Evolutionary conservation across 2,888 invertebrate genomes (phyloP).

Genomic region (Rhamnusium bicolor): DNA sequence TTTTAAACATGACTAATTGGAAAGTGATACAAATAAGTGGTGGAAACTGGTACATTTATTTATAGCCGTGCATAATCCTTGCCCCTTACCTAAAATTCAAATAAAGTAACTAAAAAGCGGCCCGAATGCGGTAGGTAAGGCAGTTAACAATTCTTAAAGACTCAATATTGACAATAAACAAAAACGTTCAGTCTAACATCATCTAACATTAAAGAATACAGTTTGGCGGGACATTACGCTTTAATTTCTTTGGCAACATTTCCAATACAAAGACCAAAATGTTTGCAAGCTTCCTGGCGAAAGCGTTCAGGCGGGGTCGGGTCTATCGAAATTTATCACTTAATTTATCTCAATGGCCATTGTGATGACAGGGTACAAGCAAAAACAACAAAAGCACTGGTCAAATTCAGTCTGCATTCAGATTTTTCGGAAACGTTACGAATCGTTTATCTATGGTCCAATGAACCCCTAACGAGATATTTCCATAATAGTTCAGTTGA

Average conservation of each 20-base stretch:
- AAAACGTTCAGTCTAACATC: conserved; percentile 9
- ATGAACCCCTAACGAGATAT: conserved; percentile 28
- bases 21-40: no score
- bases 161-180: conserved; percentile 15
- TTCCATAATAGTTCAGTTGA: neutral
- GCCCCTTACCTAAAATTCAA: neutral
- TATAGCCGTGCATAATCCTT: neutral
- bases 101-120: conserved; percentile 2
- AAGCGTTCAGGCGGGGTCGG: conserved; percentile 21
- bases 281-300: conserved; percentile 39
- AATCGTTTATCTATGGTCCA: conserved; percentile 35
- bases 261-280: conserved; percentile 28
- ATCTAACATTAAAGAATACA: conserved; percentile 33
- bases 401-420: conserved; percentile 33
- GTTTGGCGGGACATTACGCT: conserved; percentile 33
- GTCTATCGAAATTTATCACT: conserved; percentile 36
- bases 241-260: conserved; percentile 36
- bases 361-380: conserved; percentile 33
- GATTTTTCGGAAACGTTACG: conserved; percentile 41
- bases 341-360: conserved; percentile 36
- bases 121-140: conserved; percentile 17
- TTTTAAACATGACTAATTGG: no score
- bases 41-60: neutral
- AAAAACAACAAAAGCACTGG: conserved; percentile 35
- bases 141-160: conserved; percentile 12